A percentile compares a stretch with the other conserved stretches of the same genome.
Conservation (phyloP, 2,113 vertebrate genomes). For the Nothocercus julius region DNA sequence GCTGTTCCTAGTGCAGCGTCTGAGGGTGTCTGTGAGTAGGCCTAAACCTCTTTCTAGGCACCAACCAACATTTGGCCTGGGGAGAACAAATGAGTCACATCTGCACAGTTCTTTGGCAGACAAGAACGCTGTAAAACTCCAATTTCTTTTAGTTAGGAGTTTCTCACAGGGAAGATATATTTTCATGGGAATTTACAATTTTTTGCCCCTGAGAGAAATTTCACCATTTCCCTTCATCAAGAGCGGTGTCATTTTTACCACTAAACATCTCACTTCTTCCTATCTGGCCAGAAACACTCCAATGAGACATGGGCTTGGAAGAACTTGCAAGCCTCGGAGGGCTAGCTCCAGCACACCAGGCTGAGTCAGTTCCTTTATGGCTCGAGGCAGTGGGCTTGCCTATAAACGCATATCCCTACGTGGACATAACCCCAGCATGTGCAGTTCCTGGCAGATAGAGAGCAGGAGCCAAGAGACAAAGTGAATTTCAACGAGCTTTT, state of each 20-base stretch:
- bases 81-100: slow-evolving; percentile 58
- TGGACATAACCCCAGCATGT: slow-evolving; percentile 47
- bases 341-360: background rate
- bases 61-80: slow-evolving; percentile 16
- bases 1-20: background rate
- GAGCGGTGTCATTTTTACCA: slow-evolving; percentile 45
- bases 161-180: slow-evolving; percentile 51
- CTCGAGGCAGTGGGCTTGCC: slow-evolving; percentile 39
- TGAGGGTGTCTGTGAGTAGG: background rate
- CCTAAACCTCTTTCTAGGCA: slow-evolving; percentile 53
- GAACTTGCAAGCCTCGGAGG: slow-evolving; percentile 38
- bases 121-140: slow-evolving; percentile 36
- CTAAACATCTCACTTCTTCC: slow-evolving; percentile 40
- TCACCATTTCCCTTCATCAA: slow-evolving; percentile 43
- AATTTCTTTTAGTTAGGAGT: slow-evolving; percentile 1
- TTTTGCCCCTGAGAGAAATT: slow-evolving; percentile 55
- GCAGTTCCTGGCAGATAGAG: slow-evolving; percentile 59
- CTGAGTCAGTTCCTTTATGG: slow-evolving; percentile 66
- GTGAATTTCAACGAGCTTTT: background rate
- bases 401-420: slow-evolving; percentile 15
- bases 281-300: slow-evolving; percentile 30
- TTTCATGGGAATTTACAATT: slow-evolving; percentile 60
- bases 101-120: slow-evolving; percentile 9
- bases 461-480: slow-evolving; percentile 52
- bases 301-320: slow-evolving; percentile 50